Evolutionary conservation across 2,888 invertebrate species (phyloP), one percentile per base, ranked within the genome.

Genomic region (Mesorhabditis spiculigera): DNA sequence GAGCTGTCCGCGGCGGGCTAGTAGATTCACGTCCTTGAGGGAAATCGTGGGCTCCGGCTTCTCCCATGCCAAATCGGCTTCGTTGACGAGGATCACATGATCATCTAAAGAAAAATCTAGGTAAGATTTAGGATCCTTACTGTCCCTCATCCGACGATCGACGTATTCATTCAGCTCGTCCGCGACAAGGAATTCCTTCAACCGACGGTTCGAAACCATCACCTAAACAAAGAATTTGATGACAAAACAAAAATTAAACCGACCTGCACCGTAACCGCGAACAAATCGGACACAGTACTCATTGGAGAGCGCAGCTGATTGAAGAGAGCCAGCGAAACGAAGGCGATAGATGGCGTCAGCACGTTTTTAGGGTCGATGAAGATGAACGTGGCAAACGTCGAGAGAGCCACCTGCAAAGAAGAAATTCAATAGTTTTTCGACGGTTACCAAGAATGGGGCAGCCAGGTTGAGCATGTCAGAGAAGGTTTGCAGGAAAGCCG

Each of bases 221-320:
- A 83, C 78, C 73, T 82, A 77, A 65, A 68, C 5, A 44, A 5
- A 65, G 16, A 5, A 44, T 67, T 16, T 45, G 28, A 5, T 16
- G 10, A 13, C 28, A 50, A 16, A 45, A 50, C 50, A n/a, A 42
- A 44, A 6, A n/a, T 67, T 44, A 66, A 45, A 44, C 66, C 45
- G 65, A 83, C 82, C 74, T 84, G 84, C 4, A 85, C 85, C 5
- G 85, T 84, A 71, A 82, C 82, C 4, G 83, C 80, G 70, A 85
- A 83, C n/a, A 85, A 72, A 68, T 85, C 85, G 4, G 85, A 92
- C 66, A 95, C 91, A 91, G 95, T 93, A 87, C 93, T 93, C 88
- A 97, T 90, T 85, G 96, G 96, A 87, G 95, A 93, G 87, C 95
- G 91, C 85, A 97, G 91, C 85, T 96, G 94, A 90, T 97, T 96